phyloP scores from a whole-genome alignment of 2,113 vertebrate genomes.

The Psilopsiagon aurifrons region DNA sequence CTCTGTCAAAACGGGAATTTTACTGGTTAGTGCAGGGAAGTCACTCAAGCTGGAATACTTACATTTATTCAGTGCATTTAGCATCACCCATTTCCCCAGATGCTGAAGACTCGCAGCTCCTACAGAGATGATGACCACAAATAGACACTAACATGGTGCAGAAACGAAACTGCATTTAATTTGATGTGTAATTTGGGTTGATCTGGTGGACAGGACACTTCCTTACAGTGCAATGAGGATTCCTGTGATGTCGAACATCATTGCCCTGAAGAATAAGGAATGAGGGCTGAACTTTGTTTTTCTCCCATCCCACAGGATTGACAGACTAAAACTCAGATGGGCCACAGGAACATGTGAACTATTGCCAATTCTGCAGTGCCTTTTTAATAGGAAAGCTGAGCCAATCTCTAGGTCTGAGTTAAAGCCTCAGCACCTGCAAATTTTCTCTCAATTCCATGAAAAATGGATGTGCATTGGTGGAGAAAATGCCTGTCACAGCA shows the following conservation, averaged over 20 bases:
- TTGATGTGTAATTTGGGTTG: neutral
- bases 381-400: neutral
- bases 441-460: neutral
- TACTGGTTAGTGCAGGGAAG: neutral
- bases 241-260: neutral
- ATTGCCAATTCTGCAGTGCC: neutral
- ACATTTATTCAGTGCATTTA: neutral
- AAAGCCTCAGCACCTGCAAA: neutral
- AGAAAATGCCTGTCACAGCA: neutral
- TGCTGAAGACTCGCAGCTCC: neutral
- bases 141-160: neutral
- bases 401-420: neutral
- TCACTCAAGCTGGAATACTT: neutral
- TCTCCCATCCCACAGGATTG: too few species aligned
- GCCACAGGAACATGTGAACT: fast-evolving
- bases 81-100: neutral
- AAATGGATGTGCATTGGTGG: fast-evolving
- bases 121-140: neutral
- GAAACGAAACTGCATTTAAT: neutral
- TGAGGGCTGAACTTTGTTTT: neutral
- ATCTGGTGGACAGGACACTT: neutral
- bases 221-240: neutral
- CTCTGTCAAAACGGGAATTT: neutral
- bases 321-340: neutral
- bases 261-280: neutral